phyloP scores from a whole-genome alignment of 2,797 vertebrate species.

The Onychomys torridus region DNA sequence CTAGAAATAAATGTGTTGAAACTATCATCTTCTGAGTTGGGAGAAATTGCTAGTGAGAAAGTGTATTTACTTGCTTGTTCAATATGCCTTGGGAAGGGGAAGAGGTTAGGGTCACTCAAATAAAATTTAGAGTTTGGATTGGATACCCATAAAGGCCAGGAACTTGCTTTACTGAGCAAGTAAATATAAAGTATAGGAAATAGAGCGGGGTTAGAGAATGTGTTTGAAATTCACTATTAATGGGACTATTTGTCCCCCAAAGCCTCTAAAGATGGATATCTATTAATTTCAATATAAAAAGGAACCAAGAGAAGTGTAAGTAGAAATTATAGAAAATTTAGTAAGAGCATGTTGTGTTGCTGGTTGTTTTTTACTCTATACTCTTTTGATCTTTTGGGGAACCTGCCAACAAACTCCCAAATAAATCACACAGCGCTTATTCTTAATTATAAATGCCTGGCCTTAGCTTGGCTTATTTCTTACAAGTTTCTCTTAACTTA shows the following conservation, averaged over 20 bases:
- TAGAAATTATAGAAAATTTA: background rate
- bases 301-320: background rate
- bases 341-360: background rate
- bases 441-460: too few species aligned
- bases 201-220: background rate
- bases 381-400: too few species aligned
- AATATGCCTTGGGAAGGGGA: background rate
- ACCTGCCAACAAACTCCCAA: too few species aligned
- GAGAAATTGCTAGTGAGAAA: background rate
- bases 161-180: background rate
- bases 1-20: background rate
- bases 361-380: too few species aligned
- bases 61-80: background rate
- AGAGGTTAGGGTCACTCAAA: background rate
- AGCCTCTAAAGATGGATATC: background rate
- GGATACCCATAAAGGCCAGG: background rate
- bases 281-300: background rate
- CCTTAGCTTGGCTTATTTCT: too few species aligned
- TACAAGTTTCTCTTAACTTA: too few species aligned
- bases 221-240: background rate
- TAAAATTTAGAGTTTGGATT: background rate
- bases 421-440: too few species aligned
- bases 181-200: background rate
- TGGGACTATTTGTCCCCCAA: background rate
- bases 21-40: background rate